Percentiles rank a stretch among this genome's conserved stretches.
phyloP scores from a whole-genome alignment of 37 sponge, comb jelly and placozoan species.

The Crambe crambe region DNA sequence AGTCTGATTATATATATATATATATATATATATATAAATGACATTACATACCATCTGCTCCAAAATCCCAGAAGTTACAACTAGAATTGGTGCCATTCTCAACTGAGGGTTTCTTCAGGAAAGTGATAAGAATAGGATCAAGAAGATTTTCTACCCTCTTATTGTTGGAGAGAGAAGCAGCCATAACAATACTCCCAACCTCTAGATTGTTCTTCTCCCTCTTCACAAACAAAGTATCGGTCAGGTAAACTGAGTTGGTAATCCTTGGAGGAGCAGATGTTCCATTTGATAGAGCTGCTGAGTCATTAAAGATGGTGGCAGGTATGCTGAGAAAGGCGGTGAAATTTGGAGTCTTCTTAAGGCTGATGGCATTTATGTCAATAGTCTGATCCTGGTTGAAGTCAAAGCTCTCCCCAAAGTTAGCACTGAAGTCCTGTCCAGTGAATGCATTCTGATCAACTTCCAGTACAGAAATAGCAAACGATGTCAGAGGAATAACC shows the following conservation, averaged over 20 bases:
- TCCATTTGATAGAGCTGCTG: background rate
- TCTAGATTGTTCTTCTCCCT: background rate
- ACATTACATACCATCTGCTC: constrained; percentile 19
- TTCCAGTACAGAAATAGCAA: constrained; percentile 31
- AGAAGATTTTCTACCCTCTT: background rate
- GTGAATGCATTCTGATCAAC: constrained; percentile 1
- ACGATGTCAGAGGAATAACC: constrained; percentile 3
- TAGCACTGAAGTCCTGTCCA: constrained; percentile 11
- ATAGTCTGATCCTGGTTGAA: background rate
- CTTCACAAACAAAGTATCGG: constrained; percentile 18
- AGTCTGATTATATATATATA: too few relatives aligned
- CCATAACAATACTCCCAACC: constrained; percentile 34
- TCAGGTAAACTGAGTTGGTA: constrained; percentile 2
- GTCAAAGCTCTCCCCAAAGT: background rate
- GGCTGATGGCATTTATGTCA: background rate
- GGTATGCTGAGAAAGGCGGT: background rate
- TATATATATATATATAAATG: background rate
- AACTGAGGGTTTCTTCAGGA: constrained; percentile 11
- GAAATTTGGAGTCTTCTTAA: background rate
- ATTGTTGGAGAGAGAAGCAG: constrained; percentile 7
- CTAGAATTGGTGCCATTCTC: constrained; percentile 2
- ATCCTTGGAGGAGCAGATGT: background rate
- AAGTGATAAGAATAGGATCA: background rate
- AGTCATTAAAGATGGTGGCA: background rate
- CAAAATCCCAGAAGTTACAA: constrained; percentile 36